Percentiles rank a stretch among this genome's conserved stretches.
Evolutionary conservation across 2,797 vertebrate genomes (phyloP).

Genomic region (Hypotaenidia okinawae): DNA sequence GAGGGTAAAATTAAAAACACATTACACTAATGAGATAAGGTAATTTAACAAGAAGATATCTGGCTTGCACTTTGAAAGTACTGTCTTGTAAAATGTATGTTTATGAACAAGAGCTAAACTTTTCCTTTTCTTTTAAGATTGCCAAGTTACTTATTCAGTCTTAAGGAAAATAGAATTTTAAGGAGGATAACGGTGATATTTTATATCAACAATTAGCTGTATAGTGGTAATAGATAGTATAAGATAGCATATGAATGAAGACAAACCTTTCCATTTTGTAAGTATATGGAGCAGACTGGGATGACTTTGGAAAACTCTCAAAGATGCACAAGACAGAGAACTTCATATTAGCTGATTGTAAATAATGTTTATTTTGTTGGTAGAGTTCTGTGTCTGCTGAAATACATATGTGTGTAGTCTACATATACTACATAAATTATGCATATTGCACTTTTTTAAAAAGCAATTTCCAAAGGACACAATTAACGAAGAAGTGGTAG

Average conservation of each 20-base stretch:
- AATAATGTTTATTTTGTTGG: background rate
- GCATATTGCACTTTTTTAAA: background rate
- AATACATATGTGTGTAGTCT: background rate
- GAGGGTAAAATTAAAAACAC: background rate
- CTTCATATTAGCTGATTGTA: background rate
- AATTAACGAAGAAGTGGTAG: conserved; percentile 94
- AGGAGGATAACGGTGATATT: background rate
- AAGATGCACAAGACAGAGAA: background rate
- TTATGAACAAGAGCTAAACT: background rate
- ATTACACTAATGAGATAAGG: background rate
- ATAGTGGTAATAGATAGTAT: background rate
- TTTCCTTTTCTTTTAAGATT: background rate
- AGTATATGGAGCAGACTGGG: background rate
- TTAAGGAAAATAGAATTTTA: background rate
- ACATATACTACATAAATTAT: background rate
- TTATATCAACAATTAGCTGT: background rate
- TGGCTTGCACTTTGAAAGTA: background rate
- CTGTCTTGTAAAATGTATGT: background rate
- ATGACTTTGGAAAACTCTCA: background rate
- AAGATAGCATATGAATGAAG: background rate
- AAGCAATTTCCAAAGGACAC: conserved; percentile 97
- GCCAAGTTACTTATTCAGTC: background rate
- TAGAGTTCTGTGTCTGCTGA: background rate
- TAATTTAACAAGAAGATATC: background rate
- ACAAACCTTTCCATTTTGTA: background rate